Percentiles rank a stretch among this genome's conserved stretches.
These are phyloP conservation scores for Neodiprion fabricii DNA, from an alignment of 1,140 invertebrate species.

Conservation along the genomic window DNA sequence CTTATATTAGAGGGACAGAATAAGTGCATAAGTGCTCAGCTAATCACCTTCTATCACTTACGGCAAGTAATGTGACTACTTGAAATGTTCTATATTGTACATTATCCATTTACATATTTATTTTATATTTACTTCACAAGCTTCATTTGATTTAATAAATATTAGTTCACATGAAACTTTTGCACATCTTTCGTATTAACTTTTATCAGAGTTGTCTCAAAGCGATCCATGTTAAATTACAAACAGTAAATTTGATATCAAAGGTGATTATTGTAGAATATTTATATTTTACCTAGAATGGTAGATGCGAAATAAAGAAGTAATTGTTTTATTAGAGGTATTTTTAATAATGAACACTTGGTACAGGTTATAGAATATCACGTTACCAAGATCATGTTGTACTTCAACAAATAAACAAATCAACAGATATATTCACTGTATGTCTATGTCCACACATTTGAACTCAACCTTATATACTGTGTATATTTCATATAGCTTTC, in stretches of 20 bases:
- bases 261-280: background rate
- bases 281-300: slow-evolving; percentile 16
- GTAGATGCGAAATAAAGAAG: slow-evolving; percentile 13
- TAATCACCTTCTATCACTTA: background rate
- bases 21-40: background rate
- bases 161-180: background rate
- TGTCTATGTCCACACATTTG: background rate
- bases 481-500: background rate
- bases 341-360: slow-evolving; percentile 12
- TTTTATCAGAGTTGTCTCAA: too few species aligned
- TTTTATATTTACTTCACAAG: slow-evolving; percentile 10
- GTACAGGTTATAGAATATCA: too few species aligned
- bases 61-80: background rate
- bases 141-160: background rate
- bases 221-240: too few species aligned
- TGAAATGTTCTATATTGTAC: background rate
- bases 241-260: too few species aligned
- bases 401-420: background rate
- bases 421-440: background rate
- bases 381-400: background rate
- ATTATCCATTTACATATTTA: slow-evolving; percentile 6
- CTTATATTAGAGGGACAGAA: background rate
- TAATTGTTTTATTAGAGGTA: slow-evolving; percentile 2
- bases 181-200: background rate
- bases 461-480: background rate